A percentile compares a stretch with the other conserved stretches of the same genome.
Evolutionary conservation across 2,888 invertebrate species (phyloP).

Genomic region (Chrysolina oricalcia): DNA sequence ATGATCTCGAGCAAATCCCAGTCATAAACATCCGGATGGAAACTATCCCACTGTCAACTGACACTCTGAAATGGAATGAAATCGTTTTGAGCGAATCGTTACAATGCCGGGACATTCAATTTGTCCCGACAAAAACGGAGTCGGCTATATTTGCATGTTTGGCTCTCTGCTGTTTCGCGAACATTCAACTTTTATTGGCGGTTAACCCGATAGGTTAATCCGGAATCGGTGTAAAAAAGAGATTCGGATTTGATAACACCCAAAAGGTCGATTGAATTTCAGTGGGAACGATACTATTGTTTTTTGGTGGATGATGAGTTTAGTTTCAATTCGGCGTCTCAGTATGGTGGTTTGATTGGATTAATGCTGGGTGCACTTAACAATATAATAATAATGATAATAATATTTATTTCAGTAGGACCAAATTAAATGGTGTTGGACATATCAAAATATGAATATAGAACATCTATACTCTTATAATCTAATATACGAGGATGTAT

Average conservation of each 20-base stretch:
- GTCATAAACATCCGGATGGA: not conserved
- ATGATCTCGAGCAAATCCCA: not conserved
- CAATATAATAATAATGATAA: no score
- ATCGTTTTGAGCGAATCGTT: not conserved
- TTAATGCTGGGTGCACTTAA: no score
- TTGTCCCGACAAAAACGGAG: not conserved
- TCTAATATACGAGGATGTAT: no score
- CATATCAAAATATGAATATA: no score
- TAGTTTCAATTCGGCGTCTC: not conserved
- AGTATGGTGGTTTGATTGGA: not conserved
- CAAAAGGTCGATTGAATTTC: not conserved
- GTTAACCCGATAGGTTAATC: constrained; percentile 26
- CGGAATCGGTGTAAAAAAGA: not conserved
- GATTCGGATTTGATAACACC: not conserved
- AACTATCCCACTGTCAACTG: not conserved
- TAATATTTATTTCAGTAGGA: no score
- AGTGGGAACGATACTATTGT: not conserved
- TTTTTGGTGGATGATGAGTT: not conserved
- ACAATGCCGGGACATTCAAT: constrained; percentile 7
- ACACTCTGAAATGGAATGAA: not conserved
- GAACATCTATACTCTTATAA: no score
- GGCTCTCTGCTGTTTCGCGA: not conserved
- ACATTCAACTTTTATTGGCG: constrained; percentile 8
- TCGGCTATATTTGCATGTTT: not conserved
- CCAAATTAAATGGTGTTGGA: no score